phyloP scores from a whole-genome alignment of 2,797 vertebrate species.

The Cyprinodon diabolis region DNA sequence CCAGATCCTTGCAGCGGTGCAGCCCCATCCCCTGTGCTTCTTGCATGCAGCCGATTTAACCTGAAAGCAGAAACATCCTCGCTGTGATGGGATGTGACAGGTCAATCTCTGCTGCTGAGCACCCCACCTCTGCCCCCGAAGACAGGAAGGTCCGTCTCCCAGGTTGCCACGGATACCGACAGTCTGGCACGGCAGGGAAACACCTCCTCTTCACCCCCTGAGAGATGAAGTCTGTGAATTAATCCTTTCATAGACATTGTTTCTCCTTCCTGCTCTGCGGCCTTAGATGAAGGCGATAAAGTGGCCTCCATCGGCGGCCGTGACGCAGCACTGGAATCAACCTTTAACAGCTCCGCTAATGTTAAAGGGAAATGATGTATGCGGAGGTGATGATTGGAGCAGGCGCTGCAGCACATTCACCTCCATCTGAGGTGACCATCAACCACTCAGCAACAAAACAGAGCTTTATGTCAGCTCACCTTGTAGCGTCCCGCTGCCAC shows the following conservation, averaged over 20 bases:
- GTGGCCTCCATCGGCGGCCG: not conserved
- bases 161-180: constrained; percentile 70
- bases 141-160: constrained; percentile 23
- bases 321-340: constrained; percentile 2
- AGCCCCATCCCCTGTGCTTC: not conserved
- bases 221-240: constrained; percentile 30
- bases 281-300: constrained; percentile 12
- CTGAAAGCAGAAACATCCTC: constrained; percentile 1
- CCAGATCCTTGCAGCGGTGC: not conserved
- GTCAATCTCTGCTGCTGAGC: constrained; percentile 39
- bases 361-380: not conserved
- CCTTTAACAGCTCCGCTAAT: constrained; percentile 11
- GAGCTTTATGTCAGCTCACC: constrained; percentile 26
- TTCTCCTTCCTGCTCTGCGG: constrained; percentile 18
- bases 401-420: constrained; percentile 9
- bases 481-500: constrained; percentile 11
- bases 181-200: constrained; percentile 44
- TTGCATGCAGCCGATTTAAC: not conserved
- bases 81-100: constrained; percentile 54
- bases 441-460: not conserved
- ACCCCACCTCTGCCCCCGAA: constrained; percentile 14
- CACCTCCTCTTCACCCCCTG: not conserved
- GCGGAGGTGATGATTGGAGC: not conserved
- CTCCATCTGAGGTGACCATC: not conserved
- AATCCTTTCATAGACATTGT: constrained; percentile 42